Evolutionary conservation across 53 echinoderm and acorn worm genomes (phyloP), one percentile per base, ranked within the genome.

Genomic region (Arbacia lixula): DNA sequence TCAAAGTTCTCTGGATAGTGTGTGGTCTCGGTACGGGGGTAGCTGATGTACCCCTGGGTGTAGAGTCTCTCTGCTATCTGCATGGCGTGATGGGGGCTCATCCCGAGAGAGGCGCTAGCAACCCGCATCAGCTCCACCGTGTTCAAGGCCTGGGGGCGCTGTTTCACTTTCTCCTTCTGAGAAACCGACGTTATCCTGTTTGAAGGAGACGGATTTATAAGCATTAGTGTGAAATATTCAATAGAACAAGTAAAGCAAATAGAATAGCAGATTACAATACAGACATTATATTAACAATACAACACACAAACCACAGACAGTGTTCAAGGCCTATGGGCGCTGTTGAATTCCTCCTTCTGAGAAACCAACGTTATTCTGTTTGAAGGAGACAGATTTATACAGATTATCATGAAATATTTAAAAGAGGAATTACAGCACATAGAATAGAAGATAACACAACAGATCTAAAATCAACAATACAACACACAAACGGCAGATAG

Each of bases 41-140:
- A 97, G 66, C 98, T 97, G 88, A 97, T 97, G 36, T 97, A 97
- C 3, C 98, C 98, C 76, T 97, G 98, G 6, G 56, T 97, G 62
- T 97, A 97, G 1, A 97, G 50, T 29, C 98, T 64, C 91, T 97
- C 98, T 1, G 98, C 98, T 35, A 97, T 97, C 92, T 94, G 94
- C 98, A 97, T 97, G 12, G 98, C 94, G 87, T 97, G 94, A 71
- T 97, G 94, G 22, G 98, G 98, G 33, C 98, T 93, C 98, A 97
- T 97, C 20, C 98, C 93, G 5, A 97, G 83, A 1, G 90, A 75
- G 6, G 98, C 71, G 41, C 98, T 97, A 1, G 98, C 98, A 1
- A 97, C 92, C 25, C 98, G 87, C 92, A 97, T 92, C 79, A 97
- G 46, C 85, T 97, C 98, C 38, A 97, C 98, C 0, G 98, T 97